Conservation (phyloP, 1,140 invertebrate genomes). For the Drosophila fuyamai region DNA sequence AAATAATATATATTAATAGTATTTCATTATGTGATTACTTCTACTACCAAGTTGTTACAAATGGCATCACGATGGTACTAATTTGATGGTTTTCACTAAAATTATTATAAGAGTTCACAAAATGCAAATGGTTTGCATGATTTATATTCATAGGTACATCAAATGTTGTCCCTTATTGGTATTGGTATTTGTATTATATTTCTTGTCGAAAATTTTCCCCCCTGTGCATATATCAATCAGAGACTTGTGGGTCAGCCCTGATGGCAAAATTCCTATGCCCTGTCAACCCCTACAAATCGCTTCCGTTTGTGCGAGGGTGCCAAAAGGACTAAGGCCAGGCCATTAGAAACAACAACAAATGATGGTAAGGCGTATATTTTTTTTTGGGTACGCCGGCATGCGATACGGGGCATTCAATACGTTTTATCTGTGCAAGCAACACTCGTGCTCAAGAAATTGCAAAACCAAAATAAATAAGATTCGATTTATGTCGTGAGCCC, state of each 20-base stretch:
- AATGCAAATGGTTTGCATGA: background rate
- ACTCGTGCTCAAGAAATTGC: conserved; percentile 72
- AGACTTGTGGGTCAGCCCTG: conserved; percentile 11
- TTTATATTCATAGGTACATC: conserved; percentile 1
- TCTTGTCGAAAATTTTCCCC: background rate
- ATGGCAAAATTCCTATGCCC: conserved; percentile 40
- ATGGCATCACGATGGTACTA: no score
- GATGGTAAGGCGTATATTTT: conserved; percentile 25
- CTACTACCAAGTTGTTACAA: background rate
- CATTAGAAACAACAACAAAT: conserved; percentile 56
- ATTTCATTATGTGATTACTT: no score
- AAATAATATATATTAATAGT: no score
- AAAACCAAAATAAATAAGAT: conserved; percentile 82
- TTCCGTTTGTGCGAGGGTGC: conserved; percentile 35
- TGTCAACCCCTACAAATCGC: conserved; percentile 26
- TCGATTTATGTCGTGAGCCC: conserved; percentile 72
- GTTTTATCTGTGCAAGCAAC: conserved; percentile 77
- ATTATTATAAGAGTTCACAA: background rate
- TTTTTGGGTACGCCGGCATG: conserved; percentile 39
- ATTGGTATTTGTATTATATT: background rate
- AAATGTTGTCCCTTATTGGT: background rate
- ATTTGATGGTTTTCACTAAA: background rate
- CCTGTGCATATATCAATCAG: conserved; percentile 31
- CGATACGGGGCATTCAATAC: conserved; percentile 73
- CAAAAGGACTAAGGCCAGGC: conserved; percentile 34